These are phyloP conservation scores for Diphyllodes magnificus DNA, from an alignment of 2,113 vertebrate species.

Conservation along the genomic window DNA sequence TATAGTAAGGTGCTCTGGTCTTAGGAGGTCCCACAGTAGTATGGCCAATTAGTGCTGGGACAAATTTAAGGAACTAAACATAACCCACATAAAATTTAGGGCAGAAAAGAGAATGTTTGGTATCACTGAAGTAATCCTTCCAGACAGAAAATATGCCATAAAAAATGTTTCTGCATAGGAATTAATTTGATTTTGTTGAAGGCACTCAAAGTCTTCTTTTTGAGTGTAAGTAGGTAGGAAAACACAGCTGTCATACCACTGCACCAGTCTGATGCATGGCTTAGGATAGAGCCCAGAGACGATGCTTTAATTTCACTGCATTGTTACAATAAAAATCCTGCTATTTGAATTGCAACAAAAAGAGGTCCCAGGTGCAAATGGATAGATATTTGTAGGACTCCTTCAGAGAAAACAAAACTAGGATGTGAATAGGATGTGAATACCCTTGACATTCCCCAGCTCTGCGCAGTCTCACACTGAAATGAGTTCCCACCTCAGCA, in stretches of 20 bases:
- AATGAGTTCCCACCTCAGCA: neutral
- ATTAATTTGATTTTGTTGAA: neutral
- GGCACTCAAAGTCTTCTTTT: neutral
- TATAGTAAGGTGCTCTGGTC: neutral
- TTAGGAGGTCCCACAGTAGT: neutral
- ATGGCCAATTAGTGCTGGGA: neutral
- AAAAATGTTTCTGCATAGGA: neutral
- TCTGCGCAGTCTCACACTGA: neutral
- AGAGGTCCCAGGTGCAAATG: neutral
- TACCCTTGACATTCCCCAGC: neutral
- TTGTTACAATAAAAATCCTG: neutral
- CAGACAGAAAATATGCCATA: neutral
- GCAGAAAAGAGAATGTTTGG: neutral
- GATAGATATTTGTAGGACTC: neutral
- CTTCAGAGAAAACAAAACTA: neutral
- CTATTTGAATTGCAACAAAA: neutral
- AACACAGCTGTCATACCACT: neutral
- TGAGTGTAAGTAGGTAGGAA: neutral
- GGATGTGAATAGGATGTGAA: neutral
- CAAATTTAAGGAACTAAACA: neutral
- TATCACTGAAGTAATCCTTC: neutral
- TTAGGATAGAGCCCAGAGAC: neutral
- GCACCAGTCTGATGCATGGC: neutral
- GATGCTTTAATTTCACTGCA: neutral
- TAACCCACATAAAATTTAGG: neutral